Percentiles rank a stretch among this genome's conserved stretches.
These are phyloP conservation scores for Temnothorax rugatulus DNA, from an alignment of 2,888 invertebrate species.

Conservation along the genomic window DNA sequence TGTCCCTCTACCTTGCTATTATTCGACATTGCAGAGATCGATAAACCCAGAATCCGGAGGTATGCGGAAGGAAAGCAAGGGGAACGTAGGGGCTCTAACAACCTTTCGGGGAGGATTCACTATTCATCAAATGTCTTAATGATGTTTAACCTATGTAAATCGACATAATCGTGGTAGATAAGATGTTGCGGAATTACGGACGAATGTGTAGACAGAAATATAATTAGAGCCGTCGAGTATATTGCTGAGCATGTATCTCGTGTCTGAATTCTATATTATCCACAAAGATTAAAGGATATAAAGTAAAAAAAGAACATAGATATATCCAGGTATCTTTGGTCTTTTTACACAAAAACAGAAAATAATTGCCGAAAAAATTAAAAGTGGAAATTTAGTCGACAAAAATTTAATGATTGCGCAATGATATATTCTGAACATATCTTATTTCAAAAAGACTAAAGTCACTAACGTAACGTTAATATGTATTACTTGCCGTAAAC, in stretches of 20 bases:
- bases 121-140: slow-evolving; percentile 52
- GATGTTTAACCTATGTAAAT: slow-evolving; percentile 49
- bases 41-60: slow-evolving; percentile 49
- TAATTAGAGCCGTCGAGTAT: slow-evolving; percentile 59
- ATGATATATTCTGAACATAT: background rate
- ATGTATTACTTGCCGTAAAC: background rate
- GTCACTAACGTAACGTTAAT: background rate
- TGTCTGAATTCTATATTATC: background rate
- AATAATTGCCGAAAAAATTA: background rate
- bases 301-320: background rate
- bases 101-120: slow-evolving; percentile 25
- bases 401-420: background rate
- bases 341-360: background rate
- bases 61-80: background rate
- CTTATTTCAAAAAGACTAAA: background rate
- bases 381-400: background rate
- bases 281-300: background rate
- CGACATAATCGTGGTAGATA: slow-evolving; percentile 38
- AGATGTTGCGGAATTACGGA: slow-evolving; percentile 38
- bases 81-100: slow-evolving; percentile 11
- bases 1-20: slow-evolving; percentile 6
- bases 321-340: background rate
- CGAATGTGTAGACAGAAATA: slow-evolving; percentile 56
- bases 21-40: slow-evolving; percentile 45
- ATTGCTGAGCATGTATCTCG: background rate